Evolutionary conservation across 2,113 vertebrate genomes (phyloP), one percentile per base, ranked within the genome.

Genomic region (Chiloscyllium plagiosum): DNA sequence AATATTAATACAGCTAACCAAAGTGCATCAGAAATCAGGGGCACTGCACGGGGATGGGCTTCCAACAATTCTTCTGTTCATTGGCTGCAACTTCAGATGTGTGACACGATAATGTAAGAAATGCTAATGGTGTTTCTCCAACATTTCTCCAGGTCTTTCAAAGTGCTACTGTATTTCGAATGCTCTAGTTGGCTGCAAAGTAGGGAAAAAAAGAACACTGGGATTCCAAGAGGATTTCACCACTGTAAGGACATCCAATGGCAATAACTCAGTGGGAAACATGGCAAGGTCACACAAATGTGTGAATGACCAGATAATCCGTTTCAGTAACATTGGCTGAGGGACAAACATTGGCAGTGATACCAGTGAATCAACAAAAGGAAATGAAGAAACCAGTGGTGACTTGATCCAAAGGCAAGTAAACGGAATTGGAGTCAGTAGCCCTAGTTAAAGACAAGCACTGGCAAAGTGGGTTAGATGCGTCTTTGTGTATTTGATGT

Each of bases 401-500:
- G 42, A 47, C 80, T 83, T 83, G 13, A 19, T 5, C 17, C 20
- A 47, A 42, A 83, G 19, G 19, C 19, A 47, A 37, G n/a, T 10
- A 37, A 68, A 66, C n/a, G 2, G 33, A 8, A 68, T 19, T 92
- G 61, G 61, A 24, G n/a, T n/a, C 4, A 2, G 19, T n/a, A 66
- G 61, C 17, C 2, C 33, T 20, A 37, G 5, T 19, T 66, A 33
- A 93, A 66, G 17, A 22, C 33, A 6, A 47, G 37, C 97, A 42
- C 0, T 24, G 2, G 7, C 37, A 37, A n/a, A n/a, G 17, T 83
- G 80, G 4, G 4, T n/a, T n/a, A 19, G 37, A 19, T 83, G n/a
- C 1, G 15, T 42, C 89, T 17, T n/a, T 20, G 5, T 66, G 61
- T 20, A 93, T 8, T 93, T n/a, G 61, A 0, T 66, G 4, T 70